phyloP scores from a whole-genome alignment of 1,140 invertebrate genomes.

The Scaptomyza montana region DNA sequence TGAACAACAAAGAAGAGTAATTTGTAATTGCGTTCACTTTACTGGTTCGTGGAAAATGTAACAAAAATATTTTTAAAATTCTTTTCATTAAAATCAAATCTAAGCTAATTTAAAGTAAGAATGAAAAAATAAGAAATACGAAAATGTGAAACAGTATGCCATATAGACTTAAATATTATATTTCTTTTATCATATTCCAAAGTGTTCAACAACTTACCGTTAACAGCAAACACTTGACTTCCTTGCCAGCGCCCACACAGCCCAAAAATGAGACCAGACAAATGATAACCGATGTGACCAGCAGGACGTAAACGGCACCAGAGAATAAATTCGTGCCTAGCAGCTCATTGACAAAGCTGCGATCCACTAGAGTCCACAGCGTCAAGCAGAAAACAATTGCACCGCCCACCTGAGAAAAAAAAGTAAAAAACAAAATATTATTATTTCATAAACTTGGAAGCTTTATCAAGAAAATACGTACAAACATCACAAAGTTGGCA shows the following conservation, averaged over 20 bases:
- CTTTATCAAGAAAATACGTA: constrained; percentile 86
- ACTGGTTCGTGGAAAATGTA: too few relatives aligned
- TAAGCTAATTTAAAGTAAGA: too few relatives aligned
- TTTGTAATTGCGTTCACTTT: too few relatives aligned
- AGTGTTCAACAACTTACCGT: constrained; percentile 85
- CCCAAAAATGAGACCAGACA: constrained; percentile 92
- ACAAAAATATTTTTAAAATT: too few relatives aligned
- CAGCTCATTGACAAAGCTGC: constrained; percentile 91
- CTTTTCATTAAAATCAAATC: too few relatives aligned
- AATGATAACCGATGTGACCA: constrained; percentile 90
- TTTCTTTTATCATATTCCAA: too few relatives aligned
- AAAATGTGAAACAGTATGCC: too few relatives aligned
- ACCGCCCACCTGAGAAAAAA: constrained; percentile 88
- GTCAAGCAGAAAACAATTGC: constrained; percentile 89
- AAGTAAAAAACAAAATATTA: background rate
- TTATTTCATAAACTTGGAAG: background rate
- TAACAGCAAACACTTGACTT: constrained; percentile 94
- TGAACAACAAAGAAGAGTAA: background rate
- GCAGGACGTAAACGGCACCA: constrained; percentile 91
- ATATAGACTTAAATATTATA: too few relatives aligned
- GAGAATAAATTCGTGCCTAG: constrained; percentile 93
- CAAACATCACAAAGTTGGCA: constrained; percentile 93
- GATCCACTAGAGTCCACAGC: constrained; percentile 92
- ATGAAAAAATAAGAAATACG: too few relatives aligned
- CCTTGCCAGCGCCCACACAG: constrained; percentile 93